A percentile compares a stretch with the other conserved stretches of the same genome.
These are phyloP conservation scores for Bothrops jararaca DNA, from an alignment of 2,113 vertebrate genomes.

Conservation along the genomic window DNA sequence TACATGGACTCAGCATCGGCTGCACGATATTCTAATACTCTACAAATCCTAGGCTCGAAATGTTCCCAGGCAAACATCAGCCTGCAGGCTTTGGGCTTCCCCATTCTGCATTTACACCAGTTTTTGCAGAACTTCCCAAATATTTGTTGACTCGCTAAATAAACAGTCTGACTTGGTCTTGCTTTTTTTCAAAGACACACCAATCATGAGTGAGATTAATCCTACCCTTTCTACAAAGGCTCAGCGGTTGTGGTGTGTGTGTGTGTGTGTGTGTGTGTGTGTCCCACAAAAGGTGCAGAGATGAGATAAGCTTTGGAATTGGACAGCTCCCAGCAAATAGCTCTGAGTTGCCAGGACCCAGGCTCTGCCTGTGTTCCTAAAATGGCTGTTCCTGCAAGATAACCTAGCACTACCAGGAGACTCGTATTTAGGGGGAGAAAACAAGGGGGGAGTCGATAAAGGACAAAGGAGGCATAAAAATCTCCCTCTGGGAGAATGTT, in stretches of 20 bases:
- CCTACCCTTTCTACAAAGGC: neutral
- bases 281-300: neutral
- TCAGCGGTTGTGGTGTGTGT: neutral
- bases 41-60: neutral
- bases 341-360: neutral
- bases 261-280: neutral
- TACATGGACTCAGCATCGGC: neutral
- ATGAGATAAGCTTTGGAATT: neutral
- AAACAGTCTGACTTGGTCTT: neutral
- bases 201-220: neutral
- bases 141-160: neutral
- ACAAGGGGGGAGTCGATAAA: neutral
- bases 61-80: neutral
- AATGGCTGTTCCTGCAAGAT: conserved; percentile 8
- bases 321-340: neutral
- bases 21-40: neutral
- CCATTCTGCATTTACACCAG: neutral
- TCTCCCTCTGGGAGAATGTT: neutral
- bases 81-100: neutral
- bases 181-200: neutral
- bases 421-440: neutral
- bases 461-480: neutral
- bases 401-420: neutral
- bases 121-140: neutral
- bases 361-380: neutral